Percentiles rank a stretch among this genome's conserved stretches.
Evolutionary conservation across 2,113 vertebrate genomes (phyloP).

Genomic region (Poeciliopsis prolifica): DNA sequence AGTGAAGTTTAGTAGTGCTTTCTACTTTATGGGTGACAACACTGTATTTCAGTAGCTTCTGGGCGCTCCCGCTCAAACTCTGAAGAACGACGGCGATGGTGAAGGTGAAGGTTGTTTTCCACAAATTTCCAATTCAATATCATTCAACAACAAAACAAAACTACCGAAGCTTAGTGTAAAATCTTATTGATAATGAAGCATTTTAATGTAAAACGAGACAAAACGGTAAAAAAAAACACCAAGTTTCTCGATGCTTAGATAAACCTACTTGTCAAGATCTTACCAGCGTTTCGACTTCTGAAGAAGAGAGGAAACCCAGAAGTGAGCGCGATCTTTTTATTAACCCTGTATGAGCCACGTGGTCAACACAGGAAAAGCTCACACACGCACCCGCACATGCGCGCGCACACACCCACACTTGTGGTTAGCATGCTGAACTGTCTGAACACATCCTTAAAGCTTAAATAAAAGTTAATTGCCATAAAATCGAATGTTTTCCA

Average conservation of each 20-base stretch:
- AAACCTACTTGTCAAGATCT: constrained; percentile 36
- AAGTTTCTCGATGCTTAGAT: neutral
- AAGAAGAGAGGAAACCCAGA: constrained; percentile 74
- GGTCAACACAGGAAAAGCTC: constrained; percentile 77
- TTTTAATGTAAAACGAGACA: neutral
- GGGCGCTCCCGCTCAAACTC: constrained; percentile 32
- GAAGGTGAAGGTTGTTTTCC: constrained; percentile 5
- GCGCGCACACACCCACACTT: neutral
- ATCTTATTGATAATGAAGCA: neutral
- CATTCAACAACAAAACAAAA: neutral
- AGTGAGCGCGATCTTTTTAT: constrained; percentile 76
- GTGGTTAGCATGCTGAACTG: neutral
- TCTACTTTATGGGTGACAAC: constrained; percentile 99
- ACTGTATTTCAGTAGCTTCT: constrained; percentile 86
- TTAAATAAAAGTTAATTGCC: neutral
- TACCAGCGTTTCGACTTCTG: constrained; percentile 61
- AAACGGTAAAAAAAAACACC: neutral
- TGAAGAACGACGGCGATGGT: constrained; percentile 2
- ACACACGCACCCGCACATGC: constrained; percentile 18
- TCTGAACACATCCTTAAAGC: neutral
- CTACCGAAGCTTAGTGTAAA: neutral
- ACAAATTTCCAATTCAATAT: constrained; percentile 3
- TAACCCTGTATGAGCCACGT: constrained; percentile 73
- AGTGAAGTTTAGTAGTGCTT: constrained; percentile 99
- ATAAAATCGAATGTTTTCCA: neutral